Evolutionary conservation across 1,140 invertebrate species (phyloP), one percentile per base, ranked within the genome.

Genomic region (Drosophila ambigua): DNA sequence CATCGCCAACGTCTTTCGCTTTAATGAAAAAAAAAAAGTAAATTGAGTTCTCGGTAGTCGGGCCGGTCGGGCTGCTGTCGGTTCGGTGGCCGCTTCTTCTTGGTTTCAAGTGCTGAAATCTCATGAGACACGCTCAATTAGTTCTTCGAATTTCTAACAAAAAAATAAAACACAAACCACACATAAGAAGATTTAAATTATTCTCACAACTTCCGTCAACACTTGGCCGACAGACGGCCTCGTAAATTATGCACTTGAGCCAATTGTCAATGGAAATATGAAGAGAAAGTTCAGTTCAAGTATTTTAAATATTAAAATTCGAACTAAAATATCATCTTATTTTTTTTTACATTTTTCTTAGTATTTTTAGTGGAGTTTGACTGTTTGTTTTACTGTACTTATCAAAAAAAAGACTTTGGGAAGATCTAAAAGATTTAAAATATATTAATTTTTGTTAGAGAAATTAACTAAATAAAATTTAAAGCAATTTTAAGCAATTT

Each of bases 41-140:
- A 85, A 85, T 85, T 85, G 82, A 85, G 74, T 82, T 85, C 81
- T 85, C 61, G 82, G 77, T 80, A 80, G 60, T 74, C 35, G 44
- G 68, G 43, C 61, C 58, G 46, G 48, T 48, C 20, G 20, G 20
- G 60, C 53, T 72, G 46, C 53, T 48, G 60, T 48, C 55, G 58
- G 45, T n/a, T 50, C 64, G 63, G 55, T 20, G 26, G 41, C 31
- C 52, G 48, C 50, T 51, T 62, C 58, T 67, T 48, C 63, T 62
- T 62, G 49, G 57, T 46, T 75, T 75, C 67, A 72, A 72, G 67
- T 61, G 69, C 44, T 58, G 43, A 61, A 35, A 52, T 48, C 64
- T 76, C 54, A 76, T 76, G 63, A 76, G 60, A 73, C 67, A 66
- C 59, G 53, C 64, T 85, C 77, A 87, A 81, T 87, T 77, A 84